Percentiles rank a stretch among this genome's conserved stretches.
phyloP scores from a whole-genome alignment of 1,140 invertebrate species.

The Vanessa tameamea region DNA sequence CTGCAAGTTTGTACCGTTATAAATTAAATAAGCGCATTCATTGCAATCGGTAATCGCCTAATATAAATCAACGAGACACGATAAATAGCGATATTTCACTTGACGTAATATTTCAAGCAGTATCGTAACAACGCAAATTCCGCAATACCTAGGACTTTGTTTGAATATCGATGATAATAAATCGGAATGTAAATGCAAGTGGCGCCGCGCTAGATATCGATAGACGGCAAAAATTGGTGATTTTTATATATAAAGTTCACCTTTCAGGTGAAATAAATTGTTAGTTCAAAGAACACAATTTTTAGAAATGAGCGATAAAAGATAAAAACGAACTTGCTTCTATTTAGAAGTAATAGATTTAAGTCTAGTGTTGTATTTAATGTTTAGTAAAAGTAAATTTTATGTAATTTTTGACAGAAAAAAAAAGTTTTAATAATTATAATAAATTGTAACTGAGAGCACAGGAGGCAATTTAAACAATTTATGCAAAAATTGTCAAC shows the following conservation, averaged over 20 bases:
- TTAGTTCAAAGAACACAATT: too few species aligned
- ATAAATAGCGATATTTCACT: constrained; percentile 37
- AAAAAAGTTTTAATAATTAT: too few species aligned
- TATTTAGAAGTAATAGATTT: too few species aligned
- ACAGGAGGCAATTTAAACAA: too few species aligned
- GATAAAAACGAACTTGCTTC: too few species aligned
- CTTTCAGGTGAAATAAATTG: too few species aligned
- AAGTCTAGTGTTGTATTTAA: too few species aligned
- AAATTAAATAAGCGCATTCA: constrained; percentile 28
- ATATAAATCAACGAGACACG: constrained; percentile 31
- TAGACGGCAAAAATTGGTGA: background rate
- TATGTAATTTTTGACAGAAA: too few species aligned
- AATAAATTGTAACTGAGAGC: too few species aligned
- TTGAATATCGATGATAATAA: constrained; percentile 32
- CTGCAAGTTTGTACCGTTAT: background rate
- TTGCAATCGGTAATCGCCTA: constrained; percentile 32
- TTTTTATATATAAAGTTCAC: background rate
- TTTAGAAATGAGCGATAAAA: too few species aligned
- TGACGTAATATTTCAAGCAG: constrained; percentile 34
- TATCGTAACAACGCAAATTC: constrained; percentile 30
- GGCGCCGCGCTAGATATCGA: constrained; percentile 14
- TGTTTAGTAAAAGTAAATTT: too few species aligned
- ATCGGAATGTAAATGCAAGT: constrained; percentile 12
- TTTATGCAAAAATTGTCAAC: too few species aligned
- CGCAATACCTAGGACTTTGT: constrained; percentile 25